Conservation (phyloP, 1,140 invertebrate species). For the Saccostrea cuccullata region DNA sequence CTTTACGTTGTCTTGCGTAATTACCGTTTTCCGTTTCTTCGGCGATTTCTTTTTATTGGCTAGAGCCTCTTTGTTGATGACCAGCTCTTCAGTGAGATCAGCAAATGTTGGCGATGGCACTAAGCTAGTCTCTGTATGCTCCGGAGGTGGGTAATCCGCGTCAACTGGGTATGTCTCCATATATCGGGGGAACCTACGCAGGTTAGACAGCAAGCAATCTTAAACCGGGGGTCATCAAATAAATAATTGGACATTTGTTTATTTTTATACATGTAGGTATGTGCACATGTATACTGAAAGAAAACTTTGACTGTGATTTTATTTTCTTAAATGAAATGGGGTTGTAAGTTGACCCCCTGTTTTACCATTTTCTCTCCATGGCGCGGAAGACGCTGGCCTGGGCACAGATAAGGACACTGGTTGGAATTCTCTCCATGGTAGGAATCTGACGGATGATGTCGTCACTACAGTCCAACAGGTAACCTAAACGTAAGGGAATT, state of each 20-base stretch:
- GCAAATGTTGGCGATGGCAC: background rate
- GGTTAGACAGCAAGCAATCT: background rate
- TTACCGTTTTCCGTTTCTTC: conserved; percentile 44
- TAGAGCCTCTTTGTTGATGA: background rate
- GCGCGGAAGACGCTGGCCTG: conserved; percentile 60
- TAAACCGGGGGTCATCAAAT: too few relatives aligned
- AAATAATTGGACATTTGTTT: background rate
- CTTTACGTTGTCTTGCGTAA: too few relatives aligned
- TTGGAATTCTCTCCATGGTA: conserved; percentile 60
- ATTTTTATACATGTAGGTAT: background rate
- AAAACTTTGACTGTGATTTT: too few relatives aligned
- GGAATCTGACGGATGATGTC: conserved; percentile 65
- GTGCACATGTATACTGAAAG: background rate
- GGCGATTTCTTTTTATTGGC: background rate
- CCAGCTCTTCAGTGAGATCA: background rate
- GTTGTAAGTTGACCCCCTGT: background rate
- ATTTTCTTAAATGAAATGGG: background rate
- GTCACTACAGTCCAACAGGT: conserved; percentile 59
- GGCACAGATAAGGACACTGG: conserved; percentile 58
- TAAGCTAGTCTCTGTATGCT: background rate
- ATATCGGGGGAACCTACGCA: conserved; percentile 46
- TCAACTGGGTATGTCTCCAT: conserved; percentile 50
- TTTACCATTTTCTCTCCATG: conserved; percentile 64
- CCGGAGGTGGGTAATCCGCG: background rate
- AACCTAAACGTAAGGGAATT: conserved; percentile 10